These are phyloP conservation scores for Odocoileus hemionus DNA, from an alignment of 2,113 vertebrate species.

Conservation along the genomic window DNA sequence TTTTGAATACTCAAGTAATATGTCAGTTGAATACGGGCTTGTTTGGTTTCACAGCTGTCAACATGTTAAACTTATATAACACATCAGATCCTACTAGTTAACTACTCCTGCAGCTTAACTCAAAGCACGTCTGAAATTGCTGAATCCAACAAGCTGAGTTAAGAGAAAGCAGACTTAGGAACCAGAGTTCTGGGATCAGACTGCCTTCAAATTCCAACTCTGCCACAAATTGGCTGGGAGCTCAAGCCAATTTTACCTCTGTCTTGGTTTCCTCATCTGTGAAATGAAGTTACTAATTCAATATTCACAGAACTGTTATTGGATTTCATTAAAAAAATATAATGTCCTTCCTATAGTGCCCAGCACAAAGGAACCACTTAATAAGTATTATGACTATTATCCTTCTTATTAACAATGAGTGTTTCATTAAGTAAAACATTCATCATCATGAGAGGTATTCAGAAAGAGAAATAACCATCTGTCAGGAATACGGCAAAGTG, in stretches of 20 bases:
- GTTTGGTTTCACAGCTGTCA: background rate
- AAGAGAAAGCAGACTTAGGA: background rate
- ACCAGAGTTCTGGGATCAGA: background rate
- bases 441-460: background rate
- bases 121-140: background rate
- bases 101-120: background rate
- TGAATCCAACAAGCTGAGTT: background rate
- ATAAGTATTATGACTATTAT: background rate
- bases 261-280: background rate
- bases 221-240: background rate
- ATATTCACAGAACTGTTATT: background rate
- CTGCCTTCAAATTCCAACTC: background rate
- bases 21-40: background rate
- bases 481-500: background rate
- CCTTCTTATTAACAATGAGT: background rate
- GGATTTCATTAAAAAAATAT: background rate
- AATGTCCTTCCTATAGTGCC: background rate
- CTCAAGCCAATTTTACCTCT: background rate
- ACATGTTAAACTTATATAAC: background rate
- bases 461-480: background rate
- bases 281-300: background rate
- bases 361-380: background rate
- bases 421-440: background rate
- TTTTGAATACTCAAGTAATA: background rate
- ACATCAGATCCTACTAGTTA: background rate